Evolutionary conservation across 2,113 vertebrate species (phyloP).

Genomic region (Tricholaema leucomelas): DNA sequence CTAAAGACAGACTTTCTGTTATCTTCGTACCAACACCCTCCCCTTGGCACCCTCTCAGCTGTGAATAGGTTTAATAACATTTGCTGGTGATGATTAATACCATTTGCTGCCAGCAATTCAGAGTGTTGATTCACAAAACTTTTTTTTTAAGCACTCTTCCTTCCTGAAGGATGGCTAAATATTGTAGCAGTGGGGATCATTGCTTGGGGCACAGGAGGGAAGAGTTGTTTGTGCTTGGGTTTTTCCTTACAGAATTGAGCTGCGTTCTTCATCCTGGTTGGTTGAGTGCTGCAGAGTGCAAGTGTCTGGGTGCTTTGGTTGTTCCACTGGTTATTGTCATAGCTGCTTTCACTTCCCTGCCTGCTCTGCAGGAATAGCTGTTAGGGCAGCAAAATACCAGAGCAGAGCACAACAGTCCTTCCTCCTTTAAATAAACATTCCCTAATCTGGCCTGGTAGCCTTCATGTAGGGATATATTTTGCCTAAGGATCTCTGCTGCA

Average conservation of each 20-base stretch:
- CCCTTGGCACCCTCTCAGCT: neutral
- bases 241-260: neutral
- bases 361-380: neutral
- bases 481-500: neutral
- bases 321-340: slow-evolving; percentile 22
- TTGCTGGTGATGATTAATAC: neutral
- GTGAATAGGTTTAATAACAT: neutral
- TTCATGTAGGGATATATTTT: slow-evolving; percentile 1
- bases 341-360: slow-evolving; percentile 8
- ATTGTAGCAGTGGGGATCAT: neutral
- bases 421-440: slow-evolving; percentile 58
- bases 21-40: rapidly evolving
- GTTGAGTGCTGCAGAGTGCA: neutral
- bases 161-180: neutral
- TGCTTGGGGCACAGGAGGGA: neutral
- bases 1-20: neutral
- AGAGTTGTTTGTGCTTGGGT: neutral
- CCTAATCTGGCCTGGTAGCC: slow-evolving; percentile 61
- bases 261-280: neutral
- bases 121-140: neutral
- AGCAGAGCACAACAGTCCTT: slow-evolving; percentile 18
- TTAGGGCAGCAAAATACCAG: slow-evolving; percentile 33
- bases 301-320: rapidly evolving
- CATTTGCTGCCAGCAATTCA: neutral
- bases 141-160: neutral